Evolutionary conservation across 2,113 vertebrate species (phyloP).

Genomic region (Marmota flaviventris): DNA sequence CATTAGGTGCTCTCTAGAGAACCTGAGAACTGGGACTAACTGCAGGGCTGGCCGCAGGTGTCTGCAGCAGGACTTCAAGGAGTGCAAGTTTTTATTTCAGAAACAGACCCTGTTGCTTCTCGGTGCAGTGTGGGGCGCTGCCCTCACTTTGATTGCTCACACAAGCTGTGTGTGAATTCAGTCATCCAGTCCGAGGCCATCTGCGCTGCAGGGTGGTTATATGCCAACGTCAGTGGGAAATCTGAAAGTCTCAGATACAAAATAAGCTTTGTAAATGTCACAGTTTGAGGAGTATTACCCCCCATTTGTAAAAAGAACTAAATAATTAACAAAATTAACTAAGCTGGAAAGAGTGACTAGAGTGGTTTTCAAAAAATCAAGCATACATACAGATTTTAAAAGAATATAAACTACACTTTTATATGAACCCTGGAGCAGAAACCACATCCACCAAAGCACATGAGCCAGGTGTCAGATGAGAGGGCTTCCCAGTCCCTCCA

Average conservation of each 20-base stretch:
- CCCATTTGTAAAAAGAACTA: background rate
- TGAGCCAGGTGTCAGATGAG: accelerated
- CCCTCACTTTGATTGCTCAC: background rate
- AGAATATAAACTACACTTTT: background rate
- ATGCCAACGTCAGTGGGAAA: background rate
- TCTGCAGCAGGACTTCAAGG: no score
- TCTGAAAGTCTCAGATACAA: background rate
- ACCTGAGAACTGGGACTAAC: background rate
- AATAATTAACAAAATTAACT: background rate
- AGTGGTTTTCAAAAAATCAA: background rate
- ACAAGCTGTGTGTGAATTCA: background rate
- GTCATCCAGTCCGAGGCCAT: background rate
- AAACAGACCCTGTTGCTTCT: background rate
- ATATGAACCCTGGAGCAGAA: background rate
- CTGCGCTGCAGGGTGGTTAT: background rate
- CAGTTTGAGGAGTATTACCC: background rate
- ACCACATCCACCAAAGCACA: accelerated
- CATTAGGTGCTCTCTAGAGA: background rate
- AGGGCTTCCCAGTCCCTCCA: background rate
- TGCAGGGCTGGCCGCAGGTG: no score
- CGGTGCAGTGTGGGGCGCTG: no score
- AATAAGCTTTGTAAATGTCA: background rate
- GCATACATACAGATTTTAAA: background rate
- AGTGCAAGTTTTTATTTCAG: no score
- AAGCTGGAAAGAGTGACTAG: background rate